Conservation (phyloP, 2,113 vertebrate genomes). For the Tenrec ecaudatus region DNA sequence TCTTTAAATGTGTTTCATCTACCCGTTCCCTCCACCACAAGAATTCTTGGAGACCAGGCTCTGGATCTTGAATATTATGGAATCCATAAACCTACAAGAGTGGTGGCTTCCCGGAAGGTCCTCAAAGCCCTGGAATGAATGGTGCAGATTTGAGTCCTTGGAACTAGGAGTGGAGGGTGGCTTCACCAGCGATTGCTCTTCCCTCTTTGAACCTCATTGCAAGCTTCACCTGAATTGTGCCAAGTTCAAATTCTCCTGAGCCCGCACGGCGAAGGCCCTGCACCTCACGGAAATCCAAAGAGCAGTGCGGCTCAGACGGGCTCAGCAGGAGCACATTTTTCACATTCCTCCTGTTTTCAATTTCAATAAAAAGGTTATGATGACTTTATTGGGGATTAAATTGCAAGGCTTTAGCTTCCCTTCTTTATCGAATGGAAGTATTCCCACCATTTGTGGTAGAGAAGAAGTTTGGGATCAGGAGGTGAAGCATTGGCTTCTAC, state of each 20-base stretch:
- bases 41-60: background rate
- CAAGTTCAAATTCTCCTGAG: background rate
- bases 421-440: background rate
- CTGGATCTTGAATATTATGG: background rate
- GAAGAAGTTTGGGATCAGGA: background rate
- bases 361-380: background rate
- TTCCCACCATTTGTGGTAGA: slow-evolving; percentile 13
- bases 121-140: background rate
- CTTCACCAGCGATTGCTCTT: background rate
- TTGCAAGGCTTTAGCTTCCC: background rate
- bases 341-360: background rate
- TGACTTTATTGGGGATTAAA: slow-evolving; percentile 12
- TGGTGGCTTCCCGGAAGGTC: fast-evolving
- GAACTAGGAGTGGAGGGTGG: background rate
- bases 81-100: background rate
- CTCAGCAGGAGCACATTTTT: background rate
- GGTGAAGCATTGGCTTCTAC: background rate
- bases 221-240: background rate
- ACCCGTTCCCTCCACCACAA: background rate
- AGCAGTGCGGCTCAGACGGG: background rate
- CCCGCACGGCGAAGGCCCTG: too few relatives aligned
- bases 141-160: fast-evolving
- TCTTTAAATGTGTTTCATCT: background rate
- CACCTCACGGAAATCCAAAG: background rate
- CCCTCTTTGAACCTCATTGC: background rate